phyloP scores from a whole-genome alignment of 2,888 invertebrate genomes.

The Germaria angustata region DNA sequence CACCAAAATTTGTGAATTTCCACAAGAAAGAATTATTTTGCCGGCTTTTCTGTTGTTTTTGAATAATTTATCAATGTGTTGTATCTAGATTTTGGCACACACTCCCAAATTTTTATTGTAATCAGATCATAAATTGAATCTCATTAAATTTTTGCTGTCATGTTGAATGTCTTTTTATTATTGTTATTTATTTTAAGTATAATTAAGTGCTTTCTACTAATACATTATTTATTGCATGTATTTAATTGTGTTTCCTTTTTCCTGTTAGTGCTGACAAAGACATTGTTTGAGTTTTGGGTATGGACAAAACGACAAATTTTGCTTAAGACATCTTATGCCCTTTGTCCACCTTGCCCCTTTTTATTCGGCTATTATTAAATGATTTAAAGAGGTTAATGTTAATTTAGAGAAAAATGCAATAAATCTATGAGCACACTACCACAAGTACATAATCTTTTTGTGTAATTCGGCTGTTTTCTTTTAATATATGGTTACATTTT shows the following conservation, averaged over 20 bases:
- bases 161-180: slow-evolving; percentile 8
- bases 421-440: not conserved
- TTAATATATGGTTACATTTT: not conserved
- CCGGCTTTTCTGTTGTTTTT: not conserved
- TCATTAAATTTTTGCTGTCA: slow-evolving; percentile 27
- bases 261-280: slow-evolving; percentile 33
- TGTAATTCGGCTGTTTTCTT: not conserved
- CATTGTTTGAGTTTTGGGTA: not conserved
- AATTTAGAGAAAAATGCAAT: not conserved
- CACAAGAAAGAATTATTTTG: not conserved
- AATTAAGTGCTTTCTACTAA: slow-evolving; percentile 5
- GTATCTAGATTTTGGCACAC: not conserved
- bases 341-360: not conserved
- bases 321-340: not conserved
- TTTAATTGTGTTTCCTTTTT: slow-evolving; percentile 46
- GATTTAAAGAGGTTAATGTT: not conserved
- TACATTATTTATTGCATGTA: slow-evolving; percentile 2
- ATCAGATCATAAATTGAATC: not conserved
- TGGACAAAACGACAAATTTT: not conserved
- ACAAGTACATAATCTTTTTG: not conserved
- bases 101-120: not conserved
- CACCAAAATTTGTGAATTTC: not conserved
- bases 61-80: not conserved
- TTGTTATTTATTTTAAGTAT: not conserved
- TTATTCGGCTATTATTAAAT: not conserved